Base-by-base conservation (phyloP, 1,140 invertebrate genomes). In the Halictus rubicundus region DNA sequence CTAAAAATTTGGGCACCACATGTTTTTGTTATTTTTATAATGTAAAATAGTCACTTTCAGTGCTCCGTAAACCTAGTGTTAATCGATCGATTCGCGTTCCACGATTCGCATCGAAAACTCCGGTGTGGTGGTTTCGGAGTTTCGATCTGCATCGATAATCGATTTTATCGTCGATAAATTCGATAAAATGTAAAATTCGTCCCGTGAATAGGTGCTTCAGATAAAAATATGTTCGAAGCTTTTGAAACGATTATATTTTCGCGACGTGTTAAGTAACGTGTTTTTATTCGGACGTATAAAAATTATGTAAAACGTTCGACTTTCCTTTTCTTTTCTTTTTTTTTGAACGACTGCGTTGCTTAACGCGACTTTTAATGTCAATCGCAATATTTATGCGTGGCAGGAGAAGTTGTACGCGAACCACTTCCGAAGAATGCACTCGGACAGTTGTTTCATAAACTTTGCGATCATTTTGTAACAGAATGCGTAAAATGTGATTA, bases 401-500 rank as follows among this genome's bases (percentile, higher is more conserved):
- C 6, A 12, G 2, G 8, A n/a, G 8, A 27, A 39, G 59, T 64
- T 57, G 25, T 39, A 37, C 64, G 69, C 32, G 54, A 49, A 64
- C 39, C 49, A 27, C 61, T 78, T 64, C 19, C 37, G 64, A 49
- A 32, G 42, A 72, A 78, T 61, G 69, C 76, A n/a, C 64, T 72
- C 10, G 68, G 65, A 72, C 76, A 46, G 69, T 65, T 46, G 76
- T 78, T 78, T 78, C 60, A 65, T 42, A 78, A 78, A 19, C 23
- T 71, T 60, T 32, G 32, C 19, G 8, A 52, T 25, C 49, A 46
- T 78, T 78, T 78, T 72, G 68, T 78, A 78, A 78, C 60, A 9
- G 37, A 46, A 16, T 70, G 68, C 68, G 78, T 79, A 79, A 74
- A 79, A 79, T 73, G n/a, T 57, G 77, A 79, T 72, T 73, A 79